Evolutionary conservation across 2,113 vertebrate species (phyloP).

Genomic region (Caretta caretta): DNA sequence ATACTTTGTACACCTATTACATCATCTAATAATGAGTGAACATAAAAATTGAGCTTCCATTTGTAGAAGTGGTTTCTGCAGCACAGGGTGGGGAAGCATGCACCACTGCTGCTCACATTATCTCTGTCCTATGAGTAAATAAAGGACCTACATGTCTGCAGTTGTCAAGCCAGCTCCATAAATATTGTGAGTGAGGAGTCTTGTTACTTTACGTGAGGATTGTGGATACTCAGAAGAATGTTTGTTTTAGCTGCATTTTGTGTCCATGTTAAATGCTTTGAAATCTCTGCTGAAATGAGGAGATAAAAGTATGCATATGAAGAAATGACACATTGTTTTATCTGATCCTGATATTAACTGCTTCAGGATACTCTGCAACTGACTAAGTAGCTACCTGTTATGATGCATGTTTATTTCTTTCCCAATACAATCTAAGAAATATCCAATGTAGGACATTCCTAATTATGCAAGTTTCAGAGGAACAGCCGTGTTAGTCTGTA

Average conservation of each 20-base stretch:
- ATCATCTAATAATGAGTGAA: neutral
- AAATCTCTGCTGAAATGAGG: neutral
- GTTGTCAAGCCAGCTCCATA: neutral
- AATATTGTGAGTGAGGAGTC: neutral
- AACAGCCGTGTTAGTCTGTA: no score
- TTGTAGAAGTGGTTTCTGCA: neutral
- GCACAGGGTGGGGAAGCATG: neutral
- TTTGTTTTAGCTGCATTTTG: neutral
- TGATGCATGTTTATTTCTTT: neutral
- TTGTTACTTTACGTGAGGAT: neutral
- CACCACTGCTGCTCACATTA: neutral
- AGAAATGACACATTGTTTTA: neutral
- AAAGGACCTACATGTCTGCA: neutral
- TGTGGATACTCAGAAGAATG: neutral
- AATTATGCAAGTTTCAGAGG: neutral
- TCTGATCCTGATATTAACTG: neutral
- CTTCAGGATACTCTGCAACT: neutral
- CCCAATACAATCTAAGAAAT: neutral
- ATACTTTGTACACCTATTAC: neutral
- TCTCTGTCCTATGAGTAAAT: rapidly evolving
- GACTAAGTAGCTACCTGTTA: neutral
- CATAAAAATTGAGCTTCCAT: neutral
- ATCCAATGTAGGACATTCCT: neutral
- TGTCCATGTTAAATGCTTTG: neutral
- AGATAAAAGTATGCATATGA: neutral